These are phyloP conservation scores for Guaruba guarouba DNA, from an alignment of 2,113 vertebrate species.

Conservation along the genomic window DNA sequence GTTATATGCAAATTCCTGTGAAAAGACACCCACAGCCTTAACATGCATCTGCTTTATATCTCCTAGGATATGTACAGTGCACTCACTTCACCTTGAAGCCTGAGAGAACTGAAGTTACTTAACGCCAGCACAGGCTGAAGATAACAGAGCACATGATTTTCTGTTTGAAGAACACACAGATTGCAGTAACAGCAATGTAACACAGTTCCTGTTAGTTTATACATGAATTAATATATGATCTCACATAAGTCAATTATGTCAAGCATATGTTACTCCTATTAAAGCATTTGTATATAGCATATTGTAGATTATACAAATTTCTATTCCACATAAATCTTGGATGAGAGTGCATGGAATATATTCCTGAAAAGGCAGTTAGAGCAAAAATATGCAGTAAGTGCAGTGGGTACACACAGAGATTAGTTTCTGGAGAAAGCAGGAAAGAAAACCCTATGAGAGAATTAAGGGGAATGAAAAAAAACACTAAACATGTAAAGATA, in stretches of 20 bases:
- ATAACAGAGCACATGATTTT: not conserved
- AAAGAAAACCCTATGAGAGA: not conserved
- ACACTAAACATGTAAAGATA: not conserved
- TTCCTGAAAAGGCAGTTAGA: not conserved
- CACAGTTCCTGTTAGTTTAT: not conserved
- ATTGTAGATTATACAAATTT: constrained; percentile 15
- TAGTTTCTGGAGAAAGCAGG: not conserved
- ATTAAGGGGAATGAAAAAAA: not conserved
- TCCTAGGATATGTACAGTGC: not conserved
- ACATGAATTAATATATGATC: not conserved
- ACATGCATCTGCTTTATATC: not conserved
- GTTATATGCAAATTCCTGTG: not conserved
- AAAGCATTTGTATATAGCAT: constrained; percentile 18
- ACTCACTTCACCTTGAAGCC: constrained; percentile 13
- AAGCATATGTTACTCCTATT: constrained; percentile 28
- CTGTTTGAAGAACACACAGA: not conserved
- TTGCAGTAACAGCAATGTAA: constrained; percentile 1
- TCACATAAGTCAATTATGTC: not conserved
- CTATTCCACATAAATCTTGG: constrained; percentile 9
- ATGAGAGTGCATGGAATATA: not conserved
- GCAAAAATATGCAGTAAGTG: not conserved
- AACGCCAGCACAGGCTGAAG: not conserved
- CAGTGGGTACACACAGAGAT: not conserved
- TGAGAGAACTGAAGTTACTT: not conserved
- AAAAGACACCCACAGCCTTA: not conserved